A percentile compares a stretch with the other conserved stretches of the same genome.
phyloP scores from a whole-genome alignment of 53 echinoderm and acorn worm genomes.

The Glandiceps talaboti region DNA sequence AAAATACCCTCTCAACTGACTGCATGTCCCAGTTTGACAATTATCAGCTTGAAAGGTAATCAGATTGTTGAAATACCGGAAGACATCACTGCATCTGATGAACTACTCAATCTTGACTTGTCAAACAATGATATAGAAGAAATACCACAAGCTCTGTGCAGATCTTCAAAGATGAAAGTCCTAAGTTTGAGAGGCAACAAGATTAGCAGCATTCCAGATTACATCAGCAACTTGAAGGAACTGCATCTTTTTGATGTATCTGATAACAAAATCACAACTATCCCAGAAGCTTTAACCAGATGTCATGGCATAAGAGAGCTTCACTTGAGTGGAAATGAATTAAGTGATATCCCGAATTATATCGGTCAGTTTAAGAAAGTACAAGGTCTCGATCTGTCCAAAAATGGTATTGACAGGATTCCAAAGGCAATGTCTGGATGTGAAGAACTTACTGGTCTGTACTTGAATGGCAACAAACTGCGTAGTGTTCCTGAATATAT shows the following conservation, averaged over 20 bases:
- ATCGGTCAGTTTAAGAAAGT: background rate
- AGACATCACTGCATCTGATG: no score
- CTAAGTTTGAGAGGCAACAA: background rate
- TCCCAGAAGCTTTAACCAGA: background rate
- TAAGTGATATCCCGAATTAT: background rate
- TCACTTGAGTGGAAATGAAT: background rate
- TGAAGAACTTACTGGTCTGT: background rate
- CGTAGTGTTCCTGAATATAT: background rate
- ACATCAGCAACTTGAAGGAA: background rate
- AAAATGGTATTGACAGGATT: background rate
- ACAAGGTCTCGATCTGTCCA: background rate
- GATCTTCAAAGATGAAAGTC: background rate
- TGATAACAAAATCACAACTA: background rate
- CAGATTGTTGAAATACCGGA: no score
- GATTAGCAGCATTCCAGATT: background rate
- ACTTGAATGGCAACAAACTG: background rate
- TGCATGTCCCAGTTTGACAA: no score
- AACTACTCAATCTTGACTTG: background rate
- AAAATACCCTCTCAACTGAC: no score
- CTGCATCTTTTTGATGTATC: no score
- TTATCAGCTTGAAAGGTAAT: no score
- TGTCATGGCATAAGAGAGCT: background rate
- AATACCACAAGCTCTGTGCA: background rate
- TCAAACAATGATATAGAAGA: background rate
- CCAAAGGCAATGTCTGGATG: background rate